Base-by-base conservation (phyloP, 2,888 invertebrate genomes). In the Andrena fulva region DNA sequence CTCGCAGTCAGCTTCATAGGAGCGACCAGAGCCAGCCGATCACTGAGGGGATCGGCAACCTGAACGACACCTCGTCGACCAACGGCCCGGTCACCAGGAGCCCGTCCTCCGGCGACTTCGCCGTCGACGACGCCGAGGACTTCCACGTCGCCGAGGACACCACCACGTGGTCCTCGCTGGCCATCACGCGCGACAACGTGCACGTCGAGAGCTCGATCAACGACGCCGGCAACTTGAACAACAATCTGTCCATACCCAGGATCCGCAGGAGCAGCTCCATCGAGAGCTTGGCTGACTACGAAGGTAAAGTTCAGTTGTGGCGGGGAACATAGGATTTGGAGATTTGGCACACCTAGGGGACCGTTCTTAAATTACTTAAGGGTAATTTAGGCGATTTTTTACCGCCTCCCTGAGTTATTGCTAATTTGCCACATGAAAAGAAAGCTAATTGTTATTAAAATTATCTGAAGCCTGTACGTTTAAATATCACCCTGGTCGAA, bases 211-310 rank as follows among this genome's bases (percentile, higher is more conserved):
- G 89, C 82, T 89, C 90, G 85, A 91, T 89, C 29, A 85, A 82
- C 77, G 81, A 76, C 24, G 63, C 67, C 16, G 76, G 77, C 56
- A 91, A 91, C 81, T 85, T 90, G 70, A 92, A 92, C 82, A 92
- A 92, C 83, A 93, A 92, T 78, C 84, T 92, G 24, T 88, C 91
- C 8, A 78, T 86, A 24, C 85, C 91, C 10, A 89, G 86, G 59
- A 82, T 90, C 48, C 91, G 89, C 54, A 89, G 88, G 33, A 91
- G 88, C 80, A 95, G 95, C 72, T 95, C 95, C 88, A 94, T 95
- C 92, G 95, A 95, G 91, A 95, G 95, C 91, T 92, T 95, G 54
- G 93, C 94, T 54, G 95, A 95, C 84, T 95, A 94, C 92, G 95
- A 95, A 93, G 95, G 95, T 95, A 91, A 90, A 5, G 16, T 12